Evolutionary conservation across 2,113 vertebrate species (phyloP).

Genomic region (Dermatemys mawii): DNA sequence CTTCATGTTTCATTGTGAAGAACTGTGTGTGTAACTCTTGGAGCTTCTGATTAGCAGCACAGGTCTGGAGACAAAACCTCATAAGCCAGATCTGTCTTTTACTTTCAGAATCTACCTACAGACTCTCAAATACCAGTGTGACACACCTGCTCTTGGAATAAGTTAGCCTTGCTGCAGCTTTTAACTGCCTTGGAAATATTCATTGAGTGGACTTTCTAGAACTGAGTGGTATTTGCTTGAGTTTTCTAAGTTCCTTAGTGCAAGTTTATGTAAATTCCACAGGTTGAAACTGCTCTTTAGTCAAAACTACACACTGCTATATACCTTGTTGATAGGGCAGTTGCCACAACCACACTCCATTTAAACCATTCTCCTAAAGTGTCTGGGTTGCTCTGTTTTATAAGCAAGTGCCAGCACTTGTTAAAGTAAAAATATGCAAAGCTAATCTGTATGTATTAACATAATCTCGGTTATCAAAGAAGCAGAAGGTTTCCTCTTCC

Average conservation of each 20-base stretch:
- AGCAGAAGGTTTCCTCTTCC: background rate
- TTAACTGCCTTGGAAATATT: background rate
- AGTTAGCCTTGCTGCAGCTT: background rate
- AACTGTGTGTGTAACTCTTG: background rate
- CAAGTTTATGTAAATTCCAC: background rate
- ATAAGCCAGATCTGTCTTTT: fast-evolving
- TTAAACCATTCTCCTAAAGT: background rate
- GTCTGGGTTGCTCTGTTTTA: fast-evolving
- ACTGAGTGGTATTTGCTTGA: background rate
- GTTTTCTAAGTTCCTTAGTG: background rate
- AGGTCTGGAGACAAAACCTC: background rate
- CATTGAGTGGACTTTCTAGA: background rate
- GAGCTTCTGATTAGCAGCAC: background rate
- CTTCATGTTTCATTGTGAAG: background rate
- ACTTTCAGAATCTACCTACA: background rate
- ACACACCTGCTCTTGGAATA: background rate
- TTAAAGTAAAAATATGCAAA: fast-evolving
- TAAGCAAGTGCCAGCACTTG: background rate
- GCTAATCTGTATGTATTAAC: background rate
- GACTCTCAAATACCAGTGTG: background rate
- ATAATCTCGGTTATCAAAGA: background rate
- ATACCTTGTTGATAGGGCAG: background rate
- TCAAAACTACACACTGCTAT: background rate
- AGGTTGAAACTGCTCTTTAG: background rate
- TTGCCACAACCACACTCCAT: background rate